These are phyloP conservation scores for Thrips palmi DNA, from an alignment of 1,140 invertebrate genomes.

Conservation along the genomic window DNA sequence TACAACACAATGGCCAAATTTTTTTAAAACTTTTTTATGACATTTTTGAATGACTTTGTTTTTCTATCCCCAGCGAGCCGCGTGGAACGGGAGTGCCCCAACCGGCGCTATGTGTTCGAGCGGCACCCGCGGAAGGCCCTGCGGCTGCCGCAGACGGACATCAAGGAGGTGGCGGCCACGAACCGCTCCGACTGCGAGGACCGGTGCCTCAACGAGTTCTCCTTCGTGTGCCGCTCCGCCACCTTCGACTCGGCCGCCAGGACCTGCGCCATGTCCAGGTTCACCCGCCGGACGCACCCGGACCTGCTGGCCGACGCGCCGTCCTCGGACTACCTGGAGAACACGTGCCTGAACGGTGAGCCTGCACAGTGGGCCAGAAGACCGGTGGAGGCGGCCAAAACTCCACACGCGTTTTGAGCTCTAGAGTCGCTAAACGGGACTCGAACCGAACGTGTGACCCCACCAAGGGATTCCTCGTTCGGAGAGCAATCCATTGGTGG, in stretches of 20 bases:
- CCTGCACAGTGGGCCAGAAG: too few relatives aligned
- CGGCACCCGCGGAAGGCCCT: slow-evolving; percentile 65
- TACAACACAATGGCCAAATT: too few relatives aligned
- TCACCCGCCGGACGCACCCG: slow-evolving; percentile 67
- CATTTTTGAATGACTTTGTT: too few relatives aligned
- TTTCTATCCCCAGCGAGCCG: slow-evolving; percentile 43
- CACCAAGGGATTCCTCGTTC: too few relatives aligned
- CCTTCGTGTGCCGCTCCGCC: slow-evolving; percentile 68
- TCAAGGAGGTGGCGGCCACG: slow-evolving; percentile 57
- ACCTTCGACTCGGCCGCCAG: slow-evolving; percentile 56
- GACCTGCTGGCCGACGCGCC: slow-evolving; percentile 65
- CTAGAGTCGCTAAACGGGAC: too few relatives aligned
- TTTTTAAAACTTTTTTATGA: too few relatives aligned
- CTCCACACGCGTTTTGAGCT: too few relatives aligned
- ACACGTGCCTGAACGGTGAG: slow-evolving; percentile 72
- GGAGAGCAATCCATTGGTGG: too few relatives aligned
- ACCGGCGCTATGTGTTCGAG: slow-evolving; percentile 71
- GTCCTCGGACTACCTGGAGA: slow-evolving; percentile 77
- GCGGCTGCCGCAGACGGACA: slow-evolving; percentile 52
- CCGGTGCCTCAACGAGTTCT: slow-evolving; percentile 71
- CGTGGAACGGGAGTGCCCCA: slow-evolving; percentile 70
- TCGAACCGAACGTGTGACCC: too few relatives aligned
- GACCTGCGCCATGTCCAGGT: slow-evolving; percentile 59
- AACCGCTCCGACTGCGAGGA: slow-evolving; percentile 81
- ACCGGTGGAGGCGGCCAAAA: too few relatives aligned